These are phyloP conservation scores for Zeuzera pyrina DNA, from an alignment of 2,888 invertebrate genomes.

Conservation along the genomic window DNA sequence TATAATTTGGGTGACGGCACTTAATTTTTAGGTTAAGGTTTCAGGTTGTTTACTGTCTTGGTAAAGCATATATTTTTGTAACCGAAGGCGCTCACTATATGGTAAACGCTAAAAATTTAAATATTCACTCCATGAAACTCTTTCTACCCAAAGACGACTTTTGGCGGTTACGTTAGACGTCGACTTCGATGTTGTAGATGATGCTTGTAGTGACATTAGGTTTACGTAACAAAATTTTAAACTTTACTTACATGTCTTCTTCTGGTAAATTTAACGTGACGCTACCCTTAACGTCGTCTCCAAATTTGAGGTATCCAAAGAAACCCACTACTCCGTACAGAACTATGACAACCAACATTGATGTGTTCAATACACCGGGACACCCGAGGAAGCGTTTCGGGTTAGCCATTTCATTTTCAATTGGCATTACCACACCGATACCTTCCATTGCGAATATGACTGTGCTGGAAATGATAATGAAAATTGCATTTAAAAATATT, in stretches of 20 bases:
- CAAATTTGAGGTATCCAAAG: slow-evolving; percentile 91
- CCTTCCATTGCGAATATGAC: slow-evolving; percentile 98
- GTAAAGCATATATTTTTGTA: too few relatives aligned
- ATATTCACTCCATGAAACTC: too few relatives aligned
- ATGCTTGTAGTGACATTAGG: too few relatives aligned
- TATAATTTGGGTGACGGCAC: background rate
- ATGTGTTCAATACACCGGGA: slow-evolving; percentile 88
- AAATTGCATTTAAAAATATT: background rate
- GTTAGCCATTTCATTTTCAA: slow-evolving; percentile 92
- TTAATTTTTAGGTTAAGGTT: too few relatives aligned
- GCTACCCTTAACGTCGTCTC: slow-evolving; percentile 79
- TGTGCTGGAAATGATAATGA: slow-evolving; percentile 71
- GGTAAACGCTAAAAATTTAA: too few relatives aligned
- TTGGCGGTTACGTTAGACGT: too few relatives aligned
- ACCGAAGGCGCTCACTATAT: too few relatives aligned
- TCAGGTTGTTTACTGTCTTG: too few relatives aligned
- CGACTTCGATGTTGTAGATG: too few relatives aligned
- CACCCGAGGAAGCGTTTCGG: slow-evolving; percentile 85
- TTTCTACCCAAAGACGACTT: too few relatives aligned
- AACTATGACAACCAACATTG: slow-evolving; percentile 85
- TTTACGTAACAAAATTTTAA: background rate
- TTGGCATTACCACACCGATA: slow-evolving; percentile 92
- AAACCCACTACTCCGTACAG: slow-evolving; percentile 89
- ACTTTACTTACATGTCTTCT: slow-evolving; percentile 74
- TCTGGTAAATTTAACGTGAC: slow-evolving; percentile 88